A percentile compares a stretch with the other conserved stretches of the same genome.
phyloP scores from a whole-genome alignment of 2,888 invertebrate genomes.

The Sycophila texana region DNA sequence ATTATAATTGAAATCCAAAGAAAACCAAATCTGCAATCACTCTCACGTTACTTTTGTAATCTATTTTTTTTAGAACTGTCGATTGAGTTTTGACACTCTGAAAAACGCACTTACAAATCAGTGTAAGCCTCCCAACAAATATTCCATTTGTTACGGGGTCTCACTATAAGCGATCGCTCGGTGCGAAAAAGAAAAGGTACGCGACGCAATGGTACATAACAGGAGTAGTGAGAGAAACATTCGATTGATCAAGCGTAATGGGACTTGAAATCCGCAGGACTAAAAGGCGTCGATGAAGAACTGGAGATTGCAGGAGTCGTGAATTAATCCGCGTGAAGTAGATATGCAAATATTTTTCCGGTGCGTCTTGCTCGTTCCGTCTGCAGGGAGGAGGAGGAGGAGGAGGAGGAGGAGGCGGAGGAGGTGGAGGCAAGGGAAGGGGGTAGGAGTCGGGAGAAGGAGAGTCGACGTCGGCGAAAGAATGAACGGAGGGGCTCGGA shows the following conservation, averaged over 20 bases:
- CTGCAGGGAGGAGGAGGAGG: too few species aligned
- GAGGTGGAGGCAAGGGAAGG: not conserved
- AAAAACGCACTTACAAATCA: not conserved
- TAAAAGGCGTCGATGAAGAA: slow-evolving; percentile 8
- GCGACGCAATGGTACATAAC: not conserved
- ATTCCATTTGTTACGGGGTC: too few species aligned
- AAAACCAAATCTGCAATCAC: too few species aligned
- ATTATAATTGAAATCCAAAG: too few species aligned
- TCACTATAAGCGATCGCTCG: not conserved
- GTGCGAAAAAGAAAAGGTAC: not conserved
- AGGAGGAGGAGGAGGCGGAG: not conserved
- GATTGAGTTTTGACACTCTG: not conserved
- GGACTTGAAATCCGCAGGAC: slow-evolving; percentile 25
- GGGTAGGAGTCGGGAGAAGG: not conserved
- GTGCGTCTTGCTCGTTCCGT: not conserved
- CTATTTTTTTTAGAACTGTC: not conserved
- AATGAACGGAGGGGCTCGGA: slow-evolving; percentile 34
- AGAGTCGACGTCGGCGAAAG: slow-evolving; percentile 4
- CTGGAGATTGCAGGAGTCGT: slow-evolving; percentile 25
- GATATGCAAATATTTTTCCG: slow-evolving; percentile 56
- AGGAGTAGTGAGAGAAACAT: not conserved
- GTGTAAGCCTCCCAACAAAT: too few species aligned
- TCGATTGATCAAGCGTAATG: slow-evolving; percentile 41
- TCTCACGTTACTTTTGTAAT: too few species aligned
- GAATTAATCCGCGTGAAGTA: slow-evolving; percentile 51